Conservation (phyloP, 2,113 vertebrate genomes). For the Scolopax mira region DNA sequence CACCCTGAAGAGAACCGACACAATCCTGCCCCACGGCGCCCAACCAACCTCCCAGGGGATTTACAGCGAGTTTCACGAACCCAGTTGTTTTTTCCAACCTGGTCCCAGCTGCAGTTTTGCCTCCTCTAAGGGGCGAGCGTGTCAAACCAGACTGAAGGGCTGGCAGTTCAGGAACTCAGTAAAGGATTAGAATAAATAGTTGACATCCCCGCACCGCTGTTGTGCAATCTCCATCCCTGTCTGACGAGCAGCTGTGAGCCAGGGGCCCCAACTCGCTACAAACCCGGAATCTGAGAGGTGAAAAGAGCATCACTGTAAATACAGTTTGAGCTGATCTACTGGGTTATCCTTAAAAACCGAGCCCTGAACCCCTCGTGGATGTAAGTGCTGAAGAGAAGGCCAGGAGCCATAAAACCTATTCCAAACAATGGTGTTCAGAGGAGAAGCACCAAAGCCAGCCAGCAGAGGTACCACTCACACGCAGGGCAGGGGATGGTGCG, state of each 20-base stretch:
- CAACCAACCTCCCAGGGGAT: not conserved
- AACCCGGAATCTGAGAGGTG: not conserved
- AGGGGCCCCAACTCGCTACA: not conserved
- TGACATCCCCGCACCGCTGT: not conserved
- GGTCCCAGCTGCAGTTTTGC: not conserved
- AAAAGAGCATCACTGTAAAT: not conserved
- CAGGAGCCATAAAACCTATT: not conserved
- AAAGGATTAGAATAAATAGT: constrained; percentile 34
- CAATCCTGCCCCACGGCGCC: not conserved
- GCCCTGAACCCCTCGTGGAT: not conserved
- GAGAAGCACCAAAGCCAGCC: not conserved
- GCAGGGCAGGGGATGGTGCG: not conserved
- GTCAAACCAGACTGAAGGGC: not conserved
- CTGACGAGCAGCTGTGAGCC: constrained; percentile 24
- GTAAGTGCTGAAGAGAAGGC: not conserved
- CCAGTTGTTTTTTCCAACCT: not conserved
- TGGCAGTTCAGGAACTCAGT: not conserved
- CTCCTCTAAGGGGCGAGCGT: not conserved
- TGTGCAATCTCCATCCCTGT: not conserved
- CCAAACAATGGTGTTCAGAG: not conserved
- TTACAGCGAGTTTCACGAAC: not conserved
- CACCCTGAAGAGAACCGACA: accelerated
- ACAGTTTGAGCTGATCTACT: not conserved
- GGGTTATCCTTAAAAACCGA: not conserved
- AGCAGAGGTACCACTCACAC: too few species aligned